A percentile compares a stretch with the other conserved stretches of the same genome.
Evolutionary conservation across 2,113 vertebrate genomes (phyloP).

Genomic region (Spermophilus dauricus): DNA sequence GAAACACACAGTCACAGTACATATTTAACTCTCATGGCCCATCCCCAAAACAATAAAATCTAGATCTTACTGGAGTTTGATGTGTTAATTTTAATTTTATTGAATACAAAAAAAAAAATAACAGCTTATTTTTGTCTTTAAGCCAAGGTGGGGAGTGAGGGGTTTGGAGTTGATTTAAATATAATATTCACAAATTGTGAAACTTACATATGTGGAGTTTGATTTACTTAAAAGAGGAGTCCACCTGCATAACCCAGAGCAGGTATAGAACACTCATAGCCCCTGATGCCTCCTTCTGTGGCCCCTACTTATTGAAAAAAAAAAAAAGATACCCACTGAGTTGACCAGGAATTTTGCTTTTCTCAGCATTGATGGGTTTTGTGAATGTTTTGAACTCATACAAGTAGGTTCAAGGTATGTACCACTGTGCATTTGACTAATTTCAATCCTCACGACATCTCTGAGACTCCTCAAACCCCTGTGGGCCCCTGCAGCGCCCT

Average conservation of each 20-base stretch:
- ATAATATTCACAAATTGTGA: neutral
- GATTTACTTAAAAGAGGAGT: neutral
- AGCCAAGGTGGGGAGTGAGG: neutral
- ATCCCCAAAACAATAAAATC: neutral
- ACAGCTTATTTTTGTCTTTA: neutral
- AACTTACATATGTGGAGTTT: neutral
- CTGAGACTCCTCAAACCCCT: neutral
- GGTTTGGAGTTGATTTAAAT: neutral
- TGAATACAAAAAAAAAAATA: neutral
- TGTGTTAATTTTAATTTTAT: neutral
- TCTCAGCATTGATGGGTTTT: neutral
- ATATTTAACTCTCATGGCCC: neutral
- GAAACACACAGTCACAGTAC: neutral
- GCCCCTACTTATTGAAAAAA: neutral
- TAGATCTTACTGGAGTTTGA: neutral
- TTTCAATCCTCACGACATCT: neutral
- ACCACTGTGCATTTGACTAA: neutral
- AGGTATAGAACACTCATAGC: too few species aligned
- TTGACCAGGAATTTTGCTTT: neutral
- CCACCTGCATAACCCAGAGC: neutral
- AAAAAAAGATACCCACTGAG: too few species aligned
- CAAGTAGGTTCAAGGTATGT: neutral
- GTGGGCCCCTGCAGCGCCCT: neutral
- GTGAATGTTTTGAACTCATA: neutral
- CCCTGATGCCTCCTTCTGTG: rapidly evolving